A percentile compares a stretch with the other conserved stretches of the same genome.
Conservation (phyloP, 2,888 invertebrate genomes). For the Bombylius major region DNA sequence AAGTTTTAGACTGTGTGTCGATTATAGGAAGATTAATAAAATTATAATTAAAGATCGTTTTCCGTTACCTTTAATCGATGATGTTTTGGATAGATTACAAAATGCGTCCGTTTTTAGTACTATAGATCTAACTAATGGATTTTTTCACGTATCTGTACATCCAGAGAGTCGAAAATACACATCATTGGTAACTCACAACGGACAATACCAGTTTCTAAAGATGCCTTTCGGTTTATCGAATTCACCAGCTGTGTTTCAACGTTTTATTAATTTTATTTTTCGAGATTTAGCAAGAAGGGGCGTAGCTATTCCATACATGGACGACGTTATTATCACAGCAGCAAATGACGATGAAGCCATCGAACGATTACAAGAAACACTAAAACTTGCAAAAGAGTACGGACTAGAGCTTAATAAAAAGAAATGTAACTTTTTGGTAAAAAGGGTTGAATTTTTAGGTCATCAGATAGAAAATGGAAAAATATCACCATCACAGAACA, state of each 20-base stretch:
- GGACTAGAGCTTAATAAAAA: constrained; percentile 10
- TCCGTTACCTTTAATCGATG: constrained; percentile 8
- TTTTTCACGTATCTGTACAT: constrained; percentile 23
- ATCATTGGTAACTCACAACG: constrained; percentile 6
- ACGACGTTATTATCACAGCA: no score
- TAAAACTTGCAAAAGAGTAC: constrained; percentile 2
- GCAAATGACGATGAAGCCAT: constrained; percentile 4
- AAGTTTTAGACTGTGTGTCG: constrained; percentile 19
- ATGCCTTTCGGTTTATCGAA: constrained; percentile 11
- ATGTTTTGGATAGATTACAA: constrained; percentile 13
- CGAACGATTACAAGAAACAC: constrained; percentile 3
- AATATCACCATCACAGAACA: no score
- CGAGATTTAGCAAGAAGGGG: no score
- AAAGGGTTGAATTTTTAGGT: no score
- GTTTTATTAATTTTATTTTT: no score
- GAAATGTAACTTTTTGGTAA: constrained; percentile 12
- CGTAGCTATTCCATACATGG: no score
- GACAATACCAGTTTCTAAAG: no score
- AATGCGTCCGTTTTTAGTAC: constrained; percentile 19
- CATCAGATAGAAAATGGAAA: no score
- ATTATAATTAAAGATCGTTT: constrained; percentile 7
- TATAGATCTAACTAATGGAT: constrained; percentile 20
- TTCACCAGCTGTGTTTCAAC: not conserved
- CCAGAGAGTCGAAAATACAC: constrained; percentile 20
- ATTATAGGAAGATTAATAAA: constrained; percentile 19